Evolutionary conservation across 2,797 vertebrate genomes (phyloP), one percentile per base, ranked within the genome.

Genomic region (Enteromius thamalakanensis): DNA sequence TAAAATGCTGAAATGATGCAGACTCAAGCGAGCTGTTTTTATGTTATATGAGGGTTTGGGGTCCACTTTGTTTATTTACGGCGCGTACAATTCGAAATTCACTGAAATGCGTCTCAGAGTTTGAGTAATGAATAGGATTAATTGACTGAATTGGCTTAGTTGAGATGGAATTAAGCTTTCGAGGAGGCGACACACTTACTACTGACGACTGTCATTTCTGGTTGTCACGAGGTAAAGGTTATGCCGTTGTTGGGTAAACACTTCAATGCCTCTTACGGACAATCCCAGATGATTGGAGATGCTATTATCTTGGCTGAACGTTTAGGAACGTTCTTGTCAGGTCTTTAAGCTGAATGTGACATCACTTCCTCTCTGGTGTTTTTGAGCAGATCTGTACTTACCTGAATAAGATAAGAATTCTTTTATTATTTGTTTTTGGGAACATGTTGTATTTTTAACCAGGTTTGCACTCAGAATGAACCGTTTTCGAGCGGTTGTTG

Each of bases 81-180:
- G 17, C 1, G n/a, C 21, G 45, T 23, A 37, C 55, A 3, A 47
- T 76, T 29, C 42, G 37, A 14, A 17, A 45, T 76, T 77, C 74
- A 23, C 37, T 26, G 72, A 77, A 69, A 60, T 23, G 64, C 64
- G 1, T 14, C 75, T 78, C 40, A 70, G 62, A 47, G 64, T 76
- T 79, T 69, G 42, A 70, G 53, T 83, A 55, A 40, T 58, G 62
- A 77, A 83, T 77, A 8, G 67, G 81, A 78, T 83, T 62, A 47
- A 70, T 60, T 34, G 75, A 62, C 37, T 23, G 67, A 77, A 83
- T 83, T 78, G 76, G 82, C 40, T 78, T 62, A 77, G 65, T 78
- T 60, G 19, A 34, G 64, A 58, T 45, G 47, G 81, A 82, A 65
- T 76, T 42, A 82, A 82, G 34, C 67, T 40, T 82, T 55, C n/a